phyloP scores from a whole-genome alignment of 2,797 vertebrate genomes.

The Rhincodon typus region DNA sequence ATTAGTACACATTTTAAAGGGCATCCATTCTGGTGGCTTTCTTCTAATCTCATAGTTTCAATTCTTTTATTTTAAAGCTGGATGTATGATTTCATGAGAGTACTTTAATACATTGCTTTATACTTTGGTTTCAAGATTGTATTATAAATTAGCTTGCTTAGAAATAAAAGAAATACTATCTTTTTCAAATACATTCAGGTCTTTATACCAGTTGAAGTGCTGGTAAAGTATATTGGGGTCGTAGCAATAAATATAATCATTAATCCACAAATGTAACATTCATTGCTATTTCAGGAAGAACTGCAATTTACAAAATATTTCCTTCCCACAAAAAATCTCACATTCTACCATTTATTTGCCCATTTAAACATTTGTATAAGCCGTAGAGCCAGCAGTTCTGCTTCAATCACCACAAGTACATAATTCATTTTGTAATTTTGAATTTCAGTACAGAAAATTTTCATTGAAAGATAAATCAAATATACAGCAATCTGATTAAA shows the following conservation, averaged over 20 bases:
- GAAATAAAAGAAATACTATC: background rate
- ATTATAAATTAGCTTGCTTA: background rate
- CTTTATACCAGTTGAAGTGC: background rate
- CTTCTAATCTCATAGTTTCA: background rate
- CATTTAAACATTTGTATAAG: background rate
- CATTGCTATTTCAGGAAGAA: background rate
- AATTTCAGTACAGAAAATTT: background rate
- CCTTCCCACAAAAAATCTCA: background rate
- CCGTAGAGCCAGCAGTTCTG: background rate
- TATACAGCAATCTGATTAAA: background rate
- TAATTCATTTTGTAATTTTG: background rate
- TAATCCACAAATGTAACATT: background rate
- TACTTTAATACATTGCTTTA: background rate
- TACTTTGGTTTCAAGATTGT: conserved; percentile 25
- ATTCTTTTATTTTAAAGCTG: background rate
- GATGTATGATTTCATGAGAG: background rate
- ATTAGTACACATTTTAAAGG: background rate
- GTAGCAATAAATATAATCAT: background rate
- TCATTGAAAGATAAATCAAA: background rate
- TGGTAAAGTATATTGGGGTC: background rate
- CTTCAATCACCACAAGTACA: background rate
- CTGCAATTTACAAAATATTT: background rate
- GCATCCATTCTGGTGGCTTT: background rate
- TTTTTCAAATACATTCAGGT: background rate
- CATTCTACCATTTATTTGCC: background rate